phyloP scores from a whole-genome alignment of 2,888 invertebrate species.

The Ferdinandea cuprea region DNA sequence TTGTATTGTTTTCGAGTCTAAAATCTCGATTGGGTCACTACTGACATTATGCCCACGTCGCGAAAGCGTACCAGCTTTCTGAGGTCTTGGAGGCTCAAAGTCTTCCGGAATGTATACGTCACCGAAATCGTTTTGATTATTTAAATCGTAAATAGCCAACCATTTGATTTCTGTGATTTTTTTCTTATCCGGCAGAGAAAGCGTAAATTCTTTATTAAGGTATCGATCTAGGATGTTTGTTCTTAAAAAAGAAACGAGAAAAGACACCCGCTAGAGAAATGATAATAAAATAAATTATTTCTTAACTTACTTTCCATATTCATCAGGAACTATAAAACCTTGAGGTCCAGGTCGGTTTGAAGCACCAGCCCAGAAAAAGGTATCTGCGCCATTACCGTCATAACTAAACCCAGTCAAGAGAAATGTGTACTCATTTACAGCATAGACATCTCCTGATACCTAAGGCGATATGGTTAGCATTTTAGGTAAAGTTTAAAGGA shows the following conservation, averaged over 20 bases:
- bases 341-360: slow-evolving; percentile 93
- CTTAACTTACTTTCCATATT: slow-evolving; percentile 89
- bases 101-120: slow-evolving; percentile 95
- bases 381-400: slow-evolving; percentile 95
- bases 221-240: slow-evolving; percentile 94
- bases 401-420: slow-evolving; percentile 92
- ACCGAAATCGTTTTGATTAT: slow-evolving; percentile 93
- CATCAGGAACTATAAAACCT: slow-evolving; percentile 95
- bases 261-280: neutral
- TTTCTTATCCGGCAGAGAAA: slow-evolving; percentile 92
- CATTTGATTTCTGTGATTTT: slow-evolving; percentile 94
- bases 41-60: slow-evolving; percentile 87
- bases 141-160: slow-evolving; percentile 94
- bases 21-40: slow-evolving; percentile 88
- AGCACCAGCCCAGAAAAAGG: slow-evolving; percentile 97
- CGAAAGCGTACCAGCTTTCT: slow-evolving; percentile 84
- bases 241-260: slow-evolving; percentile 82
- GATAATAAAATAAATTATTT: neutral
- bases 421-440: slow-evolving; percentile 93
- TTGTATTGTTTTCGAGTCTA: slow-evolving; percentile 91
- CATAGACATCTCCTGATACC: slow-evolving; percentile 94
- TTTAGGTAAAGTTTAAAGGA: neutral
- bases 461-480: slow-evolving; percentile 78
- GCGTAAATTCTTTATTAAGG: slow-evolving; percentile 91
- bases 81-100: slow-evolving; percentile 92